Percentiles rank a stretch among this genome's conserved stretches.
These are phyloP conservation scores for Eubasilissa splendida DNA, from an alignment of 2,888 invertebrate species.

Conservation along the genomic window DNA sequence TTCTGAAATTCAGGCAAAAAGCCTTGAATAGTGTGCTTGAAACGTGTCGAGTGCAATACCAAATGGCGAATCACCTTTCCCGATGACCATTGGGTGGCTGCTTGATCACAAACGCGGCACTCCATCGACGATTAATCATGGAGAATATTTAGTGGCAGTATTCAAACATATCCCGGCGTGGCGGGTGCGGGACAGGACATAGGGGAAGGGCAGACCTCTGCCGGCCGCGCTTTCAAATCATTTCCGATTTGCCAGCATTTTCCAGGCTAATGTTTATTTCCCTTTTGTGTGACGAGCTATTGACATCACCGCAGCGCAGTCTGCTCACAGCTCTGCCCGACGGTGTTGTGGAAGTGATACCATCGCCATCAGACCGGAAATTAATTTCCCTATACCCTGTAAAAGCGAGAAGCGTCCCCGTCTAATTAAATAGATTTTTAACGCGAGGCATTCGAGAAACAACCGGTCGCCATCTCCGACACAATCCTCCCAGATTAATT, in stretches of 20 bases:
- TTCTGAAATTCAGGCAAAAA: neutral
- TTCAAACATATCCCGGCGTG: neutral
- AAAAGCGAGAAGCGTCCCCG: slow-evolving; percentile 66
- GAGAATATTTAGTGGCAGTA: slow-evolving; percentile 3
- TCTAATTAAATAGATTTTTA: slow-evolving; percentile 72
- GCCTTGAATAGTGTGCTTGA: neutral
- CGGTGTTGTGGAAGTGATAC: neutral
- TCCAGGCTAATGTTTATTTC: slow-evolving; percentile 36
- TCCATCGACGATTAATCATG: slow-evolving; percentile 18
- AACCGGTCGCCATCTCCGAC: slow-evolving; percentile 62
- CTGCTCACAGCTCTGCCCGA: neutral
- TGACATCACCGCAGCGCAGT: slow-evolving; percentile 36
- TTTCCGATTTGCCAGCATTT: slow-evolving; percentile 20
- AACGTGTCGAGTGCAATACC: slow-evolving; percentile 20
- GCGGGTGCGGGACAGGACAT: neutral
- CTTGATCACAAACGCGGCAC: slow-evolving; percentile 21
- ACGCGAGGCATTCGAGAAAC: slow-evolving; percentile 63
- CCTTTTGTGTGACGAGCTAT: slow-evolving; percentile 42
- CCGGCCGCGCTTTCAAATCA: slow-evolving; percentile 31
- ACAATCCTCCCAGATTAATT: slow-evolving; percentile 37
- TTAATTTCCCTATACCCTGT: slow-evolving; percentile 60
- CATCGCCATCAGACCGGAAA: slow-evolving; percentile 49
- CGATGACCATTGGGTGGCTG: slow-evolving; percentile 8
- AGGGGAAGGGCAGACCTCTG: slow-evolving; percentile 17
- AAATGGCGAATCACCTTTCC: slow-evolving; percentile 14